phyloP scores from a whole-genome alignment of 2,888 invertebrate genomes.

The Zaprionus lineosus region DNA sequence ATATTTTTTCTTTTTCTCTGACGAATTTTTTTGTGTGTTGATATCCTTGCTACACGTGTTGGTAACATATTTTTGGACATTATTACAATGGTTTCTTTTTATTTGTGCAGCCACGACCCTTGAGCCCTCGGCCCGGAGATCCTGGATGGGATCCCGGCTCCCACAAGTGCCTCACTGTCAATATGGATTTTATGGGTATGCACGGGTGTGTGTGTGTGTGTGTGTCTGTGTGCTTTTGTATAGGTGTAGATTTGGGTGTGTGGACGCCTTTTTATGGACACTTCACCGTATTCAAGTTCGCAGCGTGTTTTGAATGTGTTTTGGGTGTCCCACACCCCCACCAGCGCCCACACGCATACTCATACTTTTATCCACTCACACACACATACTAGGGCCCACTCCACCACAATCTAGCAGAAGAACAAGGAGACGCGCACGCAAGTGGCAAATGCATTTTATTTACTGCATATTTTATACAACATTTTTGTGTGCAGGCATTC shows the following conservation, averaged over 20 bases:
- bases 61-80: conserved; percentile 76
- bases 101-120: conserved; percentile 7
- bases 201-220: neutral
- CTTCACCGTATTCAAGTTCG: conserved; percentile 69
- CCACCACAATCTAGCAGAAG: too few relatives aligned
- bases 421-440: too few relatives aligned
- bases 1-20: conserved; percentile 16
- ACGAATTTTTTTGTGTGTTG: conserved; percentile 22
- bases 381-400: too few relatives aligned
- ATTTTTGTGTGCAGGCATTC: conserved; percentile 24
- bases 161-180: conserved; percentile 46
- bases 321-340: conserved; percentile 30
- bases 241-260: conserved; percentile 10
- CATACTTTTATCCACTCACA: too few relatives aligned
- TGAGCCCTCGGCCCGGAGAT: conserved; percentile 1
- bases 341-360: too few relatives aligned
- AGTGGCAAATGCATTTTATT: conserved; percentile 70
- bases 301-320: conserved; percentile 68
- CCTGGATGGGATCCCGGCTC: neutral
- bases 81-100: conserved; percentile 70
- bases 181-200: conserved; percentile 58
- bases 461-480: conserved; percentile 54
- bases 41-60: conserved; percentile 67
- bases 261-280: conserved; percentile 59
- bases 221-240: conserved; percentile 1